phyloP scores from a whole-genome alignment of 2,113 vertebrate species.

The Oryctolagus cuniculus region mOryCun1.1 NC_091434.1:33817501-33818000 shows the following conservation, averaged over 20 bases:
- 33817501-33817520: not conserved
- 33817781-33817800: not conserved
- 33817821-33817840: constrained; percentile 22
- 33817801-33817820: not conserved
- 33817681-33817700: constrained; percentile 16
- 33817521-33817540: not conserved
- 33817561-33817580: not conserved
- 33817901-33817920: not conserved
- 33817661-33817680: constrained; percentile 47
- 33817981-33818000: constrained; percentile 18
- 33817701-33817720: constrained; percentile 64
- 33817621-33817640: not conserved
- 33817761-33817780: not conserved
- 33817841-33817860: not conserved
- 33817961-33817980: not conserved
- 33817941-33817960: constrained; percentile 29
- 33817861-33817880: not conserved
- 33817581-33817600: constrained; percentile 17
- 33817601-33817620: not conserved
- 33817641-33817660: not conserved
- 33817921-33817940: not conserved
- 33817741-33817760: constrained; percentile 31
- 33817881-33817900: not conserved
- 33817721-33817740: constrained; percentile 35
- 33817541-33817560: not conserved